Evolutionary conservation across 2,797 vertebrate genomes (phyloP).

Genomic region (Amniataba percoides): DNA sequence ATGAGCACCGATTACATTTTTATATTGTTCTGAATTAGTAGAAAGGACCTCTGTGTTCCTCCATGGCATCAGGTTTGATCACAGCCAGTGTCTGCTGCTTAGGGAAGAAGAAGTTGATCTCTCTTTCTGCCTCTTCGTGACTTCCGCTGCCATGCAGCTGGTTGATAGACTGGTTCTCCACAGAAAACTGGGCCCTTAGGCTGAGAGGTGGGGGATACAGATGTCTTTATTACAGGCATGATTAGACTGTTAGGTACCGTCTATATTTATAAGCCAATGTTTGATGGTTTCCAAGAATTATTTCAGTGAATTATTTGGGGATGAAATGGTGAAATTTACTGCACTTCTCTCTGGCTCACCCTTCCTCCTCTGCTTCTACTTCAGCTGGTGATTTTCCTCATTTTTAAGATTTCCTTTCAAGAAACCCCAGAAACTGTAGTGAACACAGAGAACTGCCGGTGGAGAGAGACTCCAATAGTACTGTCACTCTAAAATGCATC

Average conservation of each 20-base stretch:
- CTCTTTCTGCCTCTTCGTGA: conserved; percentile 81
- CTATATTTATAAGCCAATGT: neutral
- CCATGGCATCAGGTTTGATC: conserved; percentile 90
- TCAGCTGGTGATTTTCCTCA: conserved; percentile 23
- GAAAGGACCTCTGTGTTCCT: conserved; percentile 86
- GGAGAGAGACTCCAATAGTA: conserved; percentile 7
- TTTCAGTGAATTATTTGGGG: neutral
- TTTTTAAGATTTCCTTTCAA: conserved; percentile 15
- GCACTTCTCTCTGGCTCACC: neutral
- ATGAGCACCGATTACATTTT: conserved; percentile 1
- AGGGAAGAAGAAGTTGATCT: conserved; percentile 92
- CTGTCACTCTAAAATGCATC: neutral
- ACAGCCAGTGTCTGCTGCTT: conserved; percentile 89
- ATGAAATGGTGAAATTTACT: conserved; percentile 20
- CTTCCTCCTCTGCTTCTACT: conserved; percentile 1
- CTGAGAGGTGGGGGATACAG: conserved; percentile 70
- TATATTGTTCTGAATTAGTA: neutral
- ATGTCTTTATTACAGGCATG: neutral
- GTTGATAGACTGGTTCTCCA: conserved; percentile 79
- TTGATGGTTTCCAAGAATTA: conserved; percentile 18
- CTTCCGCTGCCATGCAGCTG: conserved; percentile 92
- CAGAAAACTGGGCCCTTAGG: conserved; percentile 85
- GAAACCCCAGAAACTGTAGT: conserved; percentile 6
- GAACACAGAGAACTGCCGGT: conserved; percentile 12
- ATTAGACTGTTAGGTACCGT: neutral